Conservation (phyloP, 2,888 invertebrate genomes). For the Phlogophora meticulosa region DNA sequence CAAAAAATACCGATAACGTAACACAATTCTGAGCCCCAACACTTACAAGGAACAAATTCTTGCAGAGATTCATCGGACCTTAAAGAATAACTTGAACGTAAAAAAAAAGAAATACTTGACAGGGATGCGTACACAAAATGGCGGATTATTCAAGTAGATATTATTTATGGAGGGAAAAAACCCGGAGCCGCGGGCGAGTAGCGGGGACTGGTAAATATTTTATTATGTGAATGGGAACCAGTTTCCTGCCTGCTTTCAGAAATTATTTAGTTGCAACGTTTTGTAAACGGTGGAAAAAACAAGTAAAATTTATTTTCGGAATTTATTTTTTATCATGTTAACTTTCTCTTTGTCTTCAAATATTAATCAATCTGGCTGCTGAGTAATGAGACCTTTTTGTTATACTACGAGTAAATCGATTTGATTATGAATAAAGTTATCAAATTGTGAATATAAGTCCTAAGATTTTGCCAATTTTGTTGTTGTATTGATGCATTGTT, state of each 20-base stretch:
- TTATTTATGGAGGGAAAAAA: slow-evolving; percentile 65
- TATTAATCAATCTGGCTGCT: too few relatives aligned
- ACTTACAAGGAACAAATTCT: not conserved
- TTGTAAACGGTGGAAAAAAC: slow-evolving; percentile 1
- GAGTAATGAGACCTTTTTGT: too few relatives aligned
- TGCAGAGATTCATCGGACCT: slow-evolving; percentile 26
- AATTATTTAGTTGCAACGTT: slow-evolving; percentile 45
- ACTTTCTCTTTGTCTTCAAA: too few relatives aligned
- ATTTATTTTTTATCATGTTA: not conserved
- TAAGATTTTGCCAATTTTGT: too few relatives aligned
- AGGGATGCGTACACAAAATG: slow-evolving; percentile 44
- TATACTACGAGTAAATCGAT: too few relatives aligned
- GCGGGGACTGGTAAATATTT: slow-evolving; percentile 54
- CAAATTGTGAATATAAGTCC: too few relatives aligned
- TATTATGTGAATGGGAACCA: slow-evolving; percentile 49
- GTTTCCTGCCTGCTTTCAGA: slow-evolving; percentile 10
- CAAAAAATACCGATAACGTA: not conserved
- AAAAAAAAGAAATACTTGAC: slow-evolving; percentile 25
- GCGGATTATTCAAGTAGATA: slow-evolving; percentile 65
- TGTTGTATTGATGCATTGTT: too few relatives aligned
- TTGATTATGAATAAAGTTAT: too few relatives aligned
- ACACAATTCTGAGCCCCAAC: not conserved
- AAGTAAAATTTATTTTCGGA: slow-evolving; percentile 1
- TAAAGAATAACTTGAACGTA: slow-evolving; percentile 29
- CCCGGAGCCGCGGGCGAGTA: slow-evolving; percentile 30